Evolutionary conservation across 2,797 vertebrate genomes (phyloP).

Genomic region (Spinus olivaceus): DNA sequence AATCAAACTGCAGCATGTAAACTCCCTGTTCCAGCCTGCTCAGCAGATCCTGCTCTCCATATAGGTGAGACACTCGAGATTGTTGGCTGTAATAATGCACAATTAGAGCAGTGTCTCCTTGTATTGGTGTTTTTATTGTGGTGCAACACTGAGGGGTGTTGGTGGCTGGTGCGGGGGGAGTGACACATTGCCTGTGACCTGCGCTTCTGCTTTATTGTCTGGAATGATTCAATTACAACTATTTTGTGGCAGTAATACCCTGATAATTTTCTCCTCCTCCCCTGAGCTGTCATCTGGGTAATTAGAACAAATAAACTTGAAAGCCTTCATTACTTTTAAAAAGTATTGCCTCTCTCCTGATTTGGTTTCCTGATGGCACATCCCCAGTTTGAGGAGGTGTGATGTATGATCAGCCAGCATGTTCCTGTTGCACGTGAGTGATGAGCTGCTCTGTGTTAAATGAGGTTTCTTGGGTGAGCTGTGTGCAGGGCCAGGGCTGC

Average conservation of each 20-base stretch:
- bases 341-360: background rate
- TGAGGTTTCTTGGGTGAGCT: background rate
- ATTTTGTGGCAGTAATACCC: background rate
- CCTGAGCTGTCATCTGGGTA: background rate
- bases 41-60: background rate
- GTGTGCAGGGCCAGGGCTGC: accelerated
- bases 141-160: background rate
- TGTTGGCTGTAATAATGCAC: background rate
- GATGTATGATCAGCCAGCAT: accelerated
- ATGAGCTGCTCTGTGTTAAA: background rate
- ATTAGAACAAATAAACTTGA: conserved; percentile 42
- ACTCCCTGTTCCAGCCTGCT: background rate
- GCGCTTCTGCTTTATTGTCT: background rate
- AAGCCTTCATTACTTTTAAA: background rate
- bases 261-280: background rate
- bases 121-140: background rate
- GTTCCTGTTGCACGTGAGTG: accelerated
- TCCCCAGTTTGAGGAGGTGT: background rate
- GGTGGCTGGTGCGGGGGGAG: accelerated
- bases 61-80: background rate
- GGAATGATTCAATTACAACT: conserved; percentile 15
- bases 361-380: background rate
- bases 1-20: background rate
- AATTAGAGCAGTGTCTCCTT: background rate
- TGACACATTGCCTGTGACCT: background rate